Evolutionary conservation across 2,888 invertebrate species (phyloP).

Genomic region (Agriopis leucophaearia): DNA sequence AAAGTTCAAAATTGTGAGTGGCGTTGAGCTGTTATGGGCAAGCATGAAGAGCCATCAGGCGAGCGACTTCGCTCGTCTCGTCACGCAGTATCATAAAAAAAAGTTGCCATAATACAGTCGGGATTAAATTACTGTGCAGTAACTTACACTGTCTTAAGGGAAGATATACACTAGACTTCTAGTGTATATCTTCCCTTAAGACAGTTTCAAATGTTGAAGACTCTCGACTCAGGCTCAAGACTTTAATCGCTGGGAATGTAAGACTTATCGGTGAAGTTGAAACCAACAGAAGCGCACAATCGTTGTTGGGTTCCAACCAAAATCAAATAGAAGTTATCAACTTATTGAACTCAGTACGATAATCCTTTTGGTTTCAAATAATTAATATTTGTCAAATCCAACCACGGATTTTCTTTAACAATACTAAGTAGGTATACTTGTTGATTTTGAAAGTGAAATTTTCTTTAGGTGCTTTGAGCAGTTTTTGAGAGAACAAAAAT

Average conservation of each 20-base stretch:
- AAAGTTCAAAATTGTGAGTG: no score
- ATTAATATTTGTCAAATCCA: neutral
- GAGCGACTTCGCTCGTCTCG: no score
- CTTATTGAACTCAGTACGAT: neutral
- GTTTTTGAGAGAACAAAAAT: no score
- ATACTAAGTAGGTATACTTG: no score
- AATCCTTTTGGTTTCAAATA: neutral
- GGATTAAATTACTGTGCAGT: neutral
- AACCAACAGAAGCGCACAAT: neutral
- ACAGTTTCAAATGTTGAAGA: conserved; percentile 2
- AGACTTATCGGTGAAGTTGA: conserved; percentile 8
- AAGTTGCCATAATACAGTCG: neutral
- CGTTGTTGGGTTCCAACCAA: neutral
- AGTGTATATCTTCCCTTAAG: neutral
- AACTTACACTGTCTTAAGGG: neutral
- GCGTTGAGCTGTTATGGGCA: no score
- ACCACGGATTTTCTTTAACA: neutral
- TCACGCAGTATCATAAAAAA: no score
- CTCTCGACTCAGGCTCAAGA: conserved; percentile 2
- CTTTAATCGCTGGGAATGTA: conserved; percentile 11
- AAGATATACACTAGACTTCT: neutral
- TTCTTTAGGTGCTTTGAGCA: no score
- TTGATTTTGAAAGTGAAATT: no score
- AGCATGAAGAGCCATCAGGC: no score
- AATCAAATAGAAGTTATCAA: conserved; percentile 16